These are phyloP conservation scores for Drosophila differens DNA, from an alignment of 2,888 invertebrate species.

Conservation along the genomic window DNA sequence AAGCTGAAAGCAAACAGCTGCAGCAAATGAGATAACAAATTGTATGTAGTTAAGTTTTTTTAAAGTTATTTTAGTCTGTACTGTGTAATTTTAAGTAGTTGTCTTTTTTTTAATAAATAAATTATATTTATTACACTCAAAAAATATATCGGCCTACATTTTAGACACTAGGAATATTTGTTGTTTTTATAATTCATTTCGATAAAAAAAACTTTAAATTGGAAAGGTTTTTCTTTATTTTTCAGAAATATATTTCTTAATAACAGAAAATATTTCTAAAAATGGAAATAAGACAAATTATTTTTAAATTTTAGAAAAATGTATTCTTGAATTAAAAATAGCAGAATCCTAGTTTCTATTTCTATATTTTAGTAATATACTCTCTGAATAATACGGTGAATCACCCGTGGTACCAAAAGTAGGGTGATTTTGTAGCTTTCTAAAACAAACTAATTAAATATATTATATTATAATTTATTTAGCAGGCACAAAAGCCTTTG, in stretches of 20 bases:
- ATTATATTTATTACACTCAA: neutral
- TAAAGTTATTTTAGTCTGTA: neutral
- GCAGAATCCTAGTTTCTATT: neutral
- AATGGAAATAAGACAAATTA: neutral
- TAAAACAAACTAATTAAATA: neutral
- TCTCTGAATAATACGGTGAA: neutral
- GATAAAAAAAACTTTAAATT: no score
- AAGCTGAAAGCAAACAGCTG: neutral
- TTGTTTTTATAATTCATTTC: neutral
- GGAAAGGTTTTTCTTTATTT: no score
- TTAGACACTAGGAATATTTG: neutral
- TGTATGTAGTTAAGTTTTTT: neutral
- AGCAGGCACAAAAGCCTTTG: neutral
- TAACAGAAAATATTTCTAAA: neutral
- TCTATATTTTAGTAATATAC: no score
- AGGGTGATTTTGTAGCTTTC: neutral
- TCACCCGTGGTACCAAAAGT: neutral
- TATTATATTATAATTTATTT: neutral
- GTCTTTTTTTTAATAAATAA: neutral
- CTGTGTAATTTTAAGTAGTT: neutral
- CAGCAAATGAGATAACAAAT: slow-evolving; percentile 1
- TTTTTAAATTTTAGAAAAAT: neutral
- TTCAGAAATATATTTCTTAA: neutral
- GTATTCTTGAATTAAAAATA: neutral
- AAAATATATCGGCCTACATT: neutral